phyloP scores from a whole-genome alignment of 2,113 vertebrate species.

The Bagarius yarrelli region DNA sequence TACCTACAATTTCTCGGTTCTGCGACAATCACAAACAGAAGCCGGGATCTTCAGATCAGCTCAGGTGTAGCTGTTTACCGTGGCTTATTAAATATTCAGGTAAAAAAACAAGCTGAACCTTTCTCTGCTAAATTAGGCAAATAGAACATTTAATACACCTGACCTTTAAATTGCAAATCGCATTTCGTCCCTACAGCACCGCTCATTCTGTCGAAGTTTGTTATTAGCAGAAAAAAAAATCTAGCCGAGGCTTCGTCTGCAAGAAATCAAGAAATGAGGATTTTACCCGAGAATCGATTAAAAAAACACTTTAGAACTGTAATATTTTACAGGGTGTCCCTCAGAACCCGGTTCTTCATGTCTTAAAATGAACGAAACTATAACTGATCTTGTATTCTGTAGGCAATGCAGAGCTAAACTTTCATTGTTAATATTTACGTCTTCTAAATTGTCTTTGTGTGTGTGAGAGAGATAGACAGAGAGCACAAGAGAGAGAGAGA shows the following conservation, averaged over 20 bases:
- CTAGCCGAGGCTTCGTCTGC: not conserved
- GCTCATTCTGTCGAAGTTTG: conserved; percentile 20
- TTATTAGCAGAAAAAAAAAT: not conserved
- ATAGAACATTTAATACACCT: conserved; percentile 43
- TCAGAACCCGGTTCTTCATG: not conserved
- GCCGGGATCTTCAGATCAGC: not conserved
- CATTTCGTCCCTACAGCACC: conserved; percentile 28
- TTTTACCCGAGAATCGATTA: not conserved
- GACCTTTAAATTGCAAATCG: conserved; percentile 50
- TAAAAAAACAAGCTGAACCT: conserved; percentile 34
- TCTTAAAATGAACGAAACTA: not conserved
- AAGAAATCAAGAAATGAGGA: not conserved
- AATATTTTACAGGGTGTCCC: conserved; percentile 4
- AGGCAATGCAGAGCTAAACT: not conserved
- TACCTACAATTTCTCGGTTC: not conserved
- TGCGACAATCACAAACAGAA: not conserved
- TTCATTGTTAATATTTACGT: not conserved
- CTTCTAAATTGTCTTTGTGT: not conserved
- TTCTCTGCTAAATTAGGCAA: conserved; percentile 41
- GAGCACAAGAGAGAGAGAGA: too few relatives aligned
- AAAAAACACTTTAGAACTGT: not conserved
- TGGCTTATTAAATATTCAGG: conserved; percentile 46
- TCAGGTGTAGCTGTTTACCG: conserved; percentile 24
- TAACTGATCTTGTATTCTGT: conserved; percentile 3
- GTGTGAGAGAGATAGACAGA: not conserved